Base-by-base conservation (phyloP, 2,888 invertebrate genomes). In the Dynastes hyllus region DNA sequence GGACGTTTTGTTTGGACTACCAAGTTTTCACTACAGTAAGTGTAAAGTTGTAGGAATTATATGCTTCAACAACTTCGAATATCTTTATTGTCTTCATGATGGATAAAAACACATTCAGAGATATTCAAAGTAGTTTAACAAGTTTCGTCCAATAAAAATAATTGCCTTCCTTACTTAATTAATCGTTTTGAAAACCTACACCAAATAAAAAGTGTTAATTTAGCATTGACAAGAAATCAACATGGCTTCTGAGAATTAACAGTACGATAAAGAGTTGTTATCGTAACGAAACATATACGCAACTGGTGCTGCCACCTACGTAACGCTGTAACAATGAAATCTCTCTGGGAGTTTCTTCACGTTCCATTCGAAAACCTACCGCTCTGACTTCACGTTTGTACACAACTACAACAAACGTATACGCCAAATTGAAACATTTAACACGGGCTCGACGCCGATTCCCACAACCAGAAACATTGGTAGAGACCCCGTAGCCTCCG, bases 351-450 rank as follows among this genome's bases (percentile, higher is more conserved):
- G n/a, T 67, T 67, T 45, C 50, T 27, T 67, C 45, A 27, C 67
- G 67, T 50, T 45, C 67, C 45, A 45, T 45, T 67, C 67, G 45
- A 22, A 27, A 67, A 67, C 67, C 55, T 27, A 22, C 55, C 45
- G 37, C 29, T 65, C 2, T 0, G 32, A 9, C 32, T 27, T n/a
- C 55, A 22, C 9, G 8, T 2, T 5, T 5, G 32, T 37, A 37
- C 32, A 37, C 32, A 5, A 37, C 5, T 22, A 58, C 55, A 22
- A 58, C 55, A 58, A 16, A 16, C 22, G 22, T 8, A 58, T 9
- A 58, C 67, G 45, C 67, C 50, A 67, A 67, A 67, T 67, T 67
- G 67, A 67, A 67, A 22, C 67, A 45, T 67, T 67, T 50, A 50
- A 67, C 66, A 22, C 66, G 16, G 6, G 66, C 9, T 45, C 40